These are phyloP conservation scores for Lepas anatifera DNA, from an alignment of 2,888 invertebrate genomes.

Conservation along the genomic window DNA sequence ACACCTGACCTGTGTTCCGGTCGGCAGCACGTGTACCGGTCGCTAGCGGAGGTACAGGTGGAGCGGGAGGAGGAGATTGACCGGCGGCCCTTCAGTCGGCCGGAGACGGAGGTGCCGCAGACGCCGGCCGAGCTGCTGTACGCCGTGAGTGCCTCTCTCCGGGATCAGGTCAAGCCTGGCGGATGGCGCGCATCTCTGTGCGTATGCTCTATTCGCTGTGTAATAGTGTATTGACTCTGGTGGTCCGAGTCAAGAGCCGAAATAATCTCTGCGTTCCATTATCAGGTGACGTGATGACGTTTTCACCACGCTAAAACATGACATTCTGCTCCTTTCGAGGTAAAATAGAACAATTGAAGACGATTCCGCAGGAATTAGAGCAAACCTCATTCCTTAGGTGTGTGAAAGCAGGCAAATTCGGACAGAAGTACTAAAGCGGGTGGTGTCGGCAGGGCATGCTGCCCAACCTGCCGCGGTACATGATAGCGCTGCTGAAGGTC, in stretches of 20 bases:
- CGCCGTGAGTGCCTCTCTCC: slow-evolving; percentile 38
- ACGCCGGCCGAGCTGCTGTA: slow-evolving; percentile 82
- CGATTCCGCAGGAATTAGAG: too few relatives aligned
- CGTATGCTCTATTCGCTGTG: too few relatives aligned
- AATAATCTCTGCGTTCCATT: too few relatives aligned
- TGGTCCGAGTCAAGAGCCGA: too few relatives aligned
- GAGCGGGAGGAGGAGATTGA: slow-evolving; percentile 56
- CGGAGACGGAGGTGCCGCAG: slow-evolving; percentile 61
- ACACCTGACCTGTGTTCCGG: not conserved
- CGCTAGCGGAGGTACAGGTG: slow-evolving; percentile 82
- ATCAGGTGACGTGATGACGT: too few relatives aligned
- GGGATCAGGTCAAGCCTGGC: too few relatives aligned
- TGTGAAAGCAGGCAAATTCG: too few relatives aligned
- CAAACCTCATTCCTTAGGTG: too few relatives aligned
- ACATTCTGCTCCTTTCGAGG: not conserved
- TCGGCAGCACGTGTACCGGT: slow-evolving; percentile 82
- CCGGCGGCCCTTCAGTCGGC: slow-evolving; percentile 75
- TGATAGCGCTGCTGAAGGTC: slow-evolving; percentile 93
- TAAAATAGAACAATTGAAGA: not conserved
- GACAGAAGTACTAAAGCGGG: too few relatives aligned
- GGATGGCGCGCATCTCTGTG: not conserved
- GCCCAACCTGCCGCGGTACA: slow-evolving; percentile 91
- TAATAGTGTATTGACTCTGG: too few relatives aligned
- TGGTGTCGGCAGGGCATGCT: slow-evolving; percentile 64
- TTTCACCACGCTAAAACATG: too few relatives aligned